A percentile compares a stretch with the other conserved stretches of the same genome.
Conservation (phyloP, 2,797 vertebrate species). For the Myiothlypis chrysogaster region DNA sequence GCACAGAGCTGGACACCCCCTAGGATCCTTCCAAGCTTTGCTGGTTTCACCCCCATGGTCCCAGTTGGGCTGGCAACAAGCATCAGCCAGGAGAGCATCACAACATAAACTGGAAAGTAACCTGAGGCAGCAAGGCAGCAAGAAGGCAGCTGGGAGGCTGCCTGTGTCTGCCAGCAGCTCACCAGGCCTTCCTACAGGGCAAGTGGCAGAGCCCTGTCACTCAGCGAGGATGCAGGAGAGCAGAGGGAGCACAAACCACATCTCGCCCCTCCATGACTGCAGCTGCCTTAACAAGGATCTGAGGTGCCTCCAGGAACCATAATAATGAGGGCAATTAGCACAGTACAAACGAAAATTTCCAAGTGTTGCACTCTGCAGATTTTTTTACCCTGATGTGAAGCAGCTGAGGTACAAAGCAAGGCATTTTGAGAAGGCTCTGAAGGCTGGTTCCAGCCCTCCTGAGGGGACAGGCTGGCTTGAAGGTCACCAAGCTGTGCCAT, state of each 20-base stretch:
- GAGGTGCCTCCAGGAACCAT: conserved; percentile 30
- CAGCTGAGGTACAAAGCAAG: not conserved
- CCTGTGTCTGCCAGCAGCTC: not conserved
- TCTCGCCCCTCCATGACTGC: not conserved
- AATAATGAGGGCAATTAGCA: conserved; percentile 47
- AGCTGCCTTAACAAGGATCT: not conserved
- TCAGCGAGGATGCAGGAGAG: not conserved
- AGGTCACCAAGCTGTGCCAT: not conserved
- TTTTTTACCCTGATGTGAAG: not conserved
- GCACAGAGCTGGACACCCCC: not conserved
- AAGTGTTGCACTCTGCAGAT: not conserved
- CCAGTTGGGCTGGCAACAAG: not conserved
- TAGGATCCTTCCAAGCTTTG: not conserved
- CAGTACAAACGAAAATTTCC: not conserved
- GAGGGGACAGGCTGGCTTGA: not conserved
- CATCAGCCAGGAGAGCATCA: not conserved
- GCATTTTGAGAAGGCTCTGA: not conserved
- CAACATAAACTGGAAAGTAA: not conserved
- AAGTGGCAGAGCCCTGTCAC: not conserved
- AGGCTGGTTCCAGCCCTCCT: not conserved
- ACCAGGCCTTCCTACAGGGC: not conserved
- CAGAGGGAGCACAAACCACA: not conserved
- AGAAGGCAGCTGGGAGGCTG: not conserved
- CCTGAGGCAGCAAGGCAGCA: not conserved
- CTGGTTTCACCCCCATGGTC: not conserved